Base-by-base conservation (phyloP, 2,113 vertebrate genomes). In the Rhodinocichla rosea region DNA sequence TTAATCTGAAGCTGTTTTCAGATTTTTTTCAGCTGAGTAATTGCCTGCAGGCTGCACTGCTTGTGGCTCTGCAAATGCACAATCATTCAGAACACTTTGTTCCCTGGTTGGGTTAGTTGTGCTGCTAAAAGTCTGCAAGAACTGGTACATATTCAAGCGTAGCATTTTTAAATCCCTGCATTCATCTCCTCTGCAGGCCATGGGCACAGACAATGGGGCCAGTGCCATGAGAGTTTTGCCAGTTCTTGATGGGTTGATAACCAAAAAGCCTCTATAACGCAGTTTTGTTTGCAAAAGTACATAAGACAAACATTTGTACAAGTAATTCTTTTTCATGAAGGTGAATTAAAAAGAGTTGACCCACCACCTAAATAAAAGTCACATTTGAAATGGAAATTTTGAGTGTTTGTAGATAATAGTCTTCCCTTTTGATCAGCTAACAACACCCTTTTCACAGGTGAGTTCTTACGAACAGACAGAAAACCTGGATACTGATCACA, bases 101-200 rank as follows among this genome's bases (percentile, higher is more conserved):
- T 26, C 20, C 12, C 59, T 30, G 37, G 6, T 2, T 86, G 60
- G 24, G 39, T n/a, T 68, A 70, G 30, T 57, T 27, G 18, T 4
- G 0, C 55, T 68, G 42, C 28, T 75, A 52, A 64, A 88, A 94
- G 22, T 8, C 10, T 0, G 1, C 33, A 35, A 77, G 63, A 59
- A 20, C 52, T 37, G 35, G 28, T 68, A 15, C 6, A 14, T 47
- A 12, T 59, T 64, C 0, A 0, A 79, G 24, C 0, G 0, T 0
- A 32, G n/a, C 26, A 45, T 69, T 76, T 91, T n/a, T 18, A 59
- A 77, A 81, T 50, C 42, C 28, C 33, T 55, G 21, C 2, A 1
- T 56, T 32, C 6, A 12, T 49, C 23, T 82, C 30, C 56, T 87
- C 40, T 53, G 35, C 14, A 57, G 32, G n/a, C 18, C 21, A 7